Conservation (phyloP, 2,888 invertebrate species). For the Orthosia incerta region DNA sequence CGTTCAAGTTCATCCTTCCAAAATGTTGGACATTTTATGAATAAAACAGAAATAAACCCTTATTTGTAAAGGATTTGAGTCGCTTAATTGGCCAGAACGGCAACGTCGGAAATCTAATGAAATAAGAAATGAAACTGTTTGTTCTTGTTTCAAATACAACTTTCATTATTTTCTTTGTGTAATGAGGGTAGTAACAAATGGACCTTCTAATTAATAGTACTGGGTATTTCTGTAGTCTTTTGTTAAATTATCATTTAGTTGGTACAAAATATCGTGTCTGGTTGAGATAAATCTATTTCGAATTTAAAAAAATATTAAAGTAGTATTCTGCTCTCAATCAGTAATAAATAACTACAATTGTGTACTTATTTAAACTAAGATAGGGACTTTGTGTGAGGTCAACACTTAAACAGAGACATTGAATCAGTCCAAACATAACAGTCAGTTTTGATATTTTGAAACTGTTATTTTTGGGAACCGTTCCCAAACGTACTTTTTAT, state of each 20-base stretch:
- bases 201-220: not conserved
- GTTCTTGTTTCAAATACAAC: constrained; percentile 16
- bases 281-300: not conserved
- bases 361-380: not conserved
- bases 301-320: not conserved
- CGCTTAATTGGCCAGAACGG: constrained; percentile 35
- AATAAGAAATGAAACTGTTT: constrained; percentile 23
- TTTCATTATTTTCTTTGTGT: constrained; percentile 17
- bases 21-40: constrained; percentile 30
- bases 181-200: constrained; percentile 13
- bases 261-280: not conserved
- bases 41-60: constrained; percentile 51
- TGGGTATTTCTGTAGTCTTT: not conserved
- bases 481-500: not conserved
- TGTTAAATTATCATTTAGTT: not conserved
- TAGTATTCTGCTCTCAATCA: too few species aligned
- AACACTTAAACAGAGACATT: too few species aligned
- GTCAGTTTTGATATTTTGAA: not conserved
- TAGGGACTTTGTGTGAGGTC: too few species aligned
- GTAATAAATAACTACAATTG: too few species aligned
- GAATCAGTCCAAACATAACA: too few species aligned
- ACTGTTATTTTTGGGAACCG: not conserved
- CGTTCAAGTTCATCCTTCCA: constrained; percentile 3
- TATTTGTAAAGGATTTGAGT: constrained; percentile 34
- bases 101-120: not conserved